phyloP scores from a whole-genome alignment of 1,140 invertebrate species.

The Luehdorfia chinensis region DNA sequence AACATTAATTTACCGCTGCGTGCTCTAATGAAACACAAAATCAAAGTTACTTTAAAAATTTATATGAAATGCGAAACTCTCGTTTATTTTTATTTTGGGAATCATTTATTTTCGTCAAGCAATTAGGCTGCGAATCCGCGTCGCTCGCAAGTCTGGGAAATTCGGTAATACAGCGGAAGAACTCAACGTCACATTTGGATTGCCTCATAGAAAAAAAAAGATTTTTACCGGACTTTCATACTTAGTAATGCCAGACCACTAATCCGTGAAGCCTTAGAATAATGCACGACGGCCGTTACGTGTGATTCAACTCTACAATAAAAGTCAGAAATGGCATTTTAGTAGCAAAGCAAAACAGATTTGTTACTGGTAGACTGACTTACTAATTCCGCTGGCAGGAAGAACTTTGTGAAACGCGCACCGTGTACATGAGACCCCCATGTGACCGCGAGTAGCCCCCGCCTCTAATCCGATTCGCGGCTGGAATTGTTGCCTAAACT shows the following conservation, averaged over 20 bases:
- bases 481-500: slow-evolving; percentile 51
- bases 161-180: slow-evolving; percentile 41
- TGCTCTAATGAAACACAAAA: slow-evolving; percentile 36
- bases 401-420: slow-evolving; percentile 73
- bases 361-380: slow-evolving; percentile 69
- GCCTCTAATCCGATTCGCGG: slow-evolving; percentile 64
- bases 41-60: slow-evolving; percentile 55
- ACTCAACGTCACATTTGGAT: slow-evolving; percentile 49
- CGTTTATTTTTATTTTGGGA: slow-evolving; percentile 66
- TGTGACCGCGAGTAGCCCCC: slow-evolving; percentile 51
- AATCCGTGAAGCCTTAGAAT: no score
- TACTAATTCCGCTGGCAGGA: slow-evolving; percentile 62
- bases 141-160: slow-evolving; percentile 38
- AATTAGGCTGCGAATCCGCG: slow-evolving; percentile 54
- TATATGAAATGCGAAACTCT: slow-evolving; percentile 62
- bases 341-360: slow-evolving; percentile 67
- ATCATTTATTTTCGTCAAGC: slow-evolving; percentile 73
- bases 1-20: slow-evolving; percentile 33
- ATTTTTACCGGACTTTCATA: no score
- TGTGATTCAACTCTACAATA: slow-evolving; percentile 26
- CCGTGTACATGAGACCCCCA: slow-evolving; percentile 63
- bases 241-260: no score
- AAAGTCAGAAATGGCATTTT: slow-evolving; percentile 66
- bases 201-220: slow-evolving; percentile 1
- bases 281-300: no score